Percentiles rank a stretch among this genome's conserved stretches.
These are phyloP conservation scores for Acanthurus leucopareius DNA, from an alignment of 2,797 vertebrate species.

Conservation along the genomic window DNA sequence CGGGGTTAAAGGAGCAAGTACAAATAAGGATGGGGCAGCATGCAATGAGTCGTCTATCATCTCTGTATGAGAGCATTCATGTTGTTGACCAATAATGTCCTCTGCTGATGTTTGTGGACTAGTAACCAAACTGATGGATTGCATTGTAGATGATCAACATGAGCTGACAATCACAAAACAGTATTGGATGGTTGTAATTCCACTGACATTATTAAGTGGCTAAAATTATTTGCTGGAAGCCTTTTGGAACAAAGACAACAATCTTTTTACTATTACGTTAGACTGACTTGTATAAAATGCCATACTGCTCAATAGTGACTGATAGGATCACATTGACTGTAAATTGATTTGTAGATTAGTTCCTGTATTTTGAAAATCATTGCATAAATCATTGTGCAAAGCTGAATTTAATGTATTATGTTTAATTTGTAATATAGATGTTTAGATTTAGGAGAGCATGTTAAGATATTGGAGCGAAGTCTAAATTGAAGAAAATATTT, in stretches of 20 bases:
- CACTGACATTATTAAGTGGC: constrained; percentile 44
- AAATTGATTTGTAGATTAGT: constrained; percentile 64
- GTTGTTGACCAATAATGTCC: constrained; percentile 23
- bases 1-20: constrained; percentile 1
- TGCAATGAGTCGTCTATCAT: constrained; percentile 25
- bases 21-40: constrained; percentile 11
- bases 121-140: constrained; percentile 22
- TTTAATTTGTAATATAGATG: constrained; percentile 49
- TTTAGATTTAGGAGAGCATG: constrained; percentile 42
- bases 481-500: constrained; percentile 26
- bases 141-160: constrained; percentile 20
- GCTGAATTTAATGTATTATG: constrained; percentile 36
- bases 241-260: constrained; percentile 26
- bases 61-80: constrained; percentile 51
- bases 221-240: constrained; percentile 28
- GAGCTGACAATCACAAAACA: constrained; percentile 26
- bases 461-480: constrained; percentile 26
- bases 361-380: constrained; percentile 52
- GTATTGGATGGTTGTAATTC: constrained; percentile 21
- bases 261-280: constrained; percentile 28
- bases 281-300: constrained; percentile 41
- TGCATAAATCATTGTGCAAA: constrained; percentile 49
- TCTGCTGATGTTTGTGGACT: constrained; percentile 20
- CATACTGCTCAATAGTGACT: constrained; percentile 40
- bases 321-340: constrained; percentile 40